phyloP scores from a whole-genome alignment of 2,888 invertebrate species.

The Dicranocentrus wangi region DNA sequence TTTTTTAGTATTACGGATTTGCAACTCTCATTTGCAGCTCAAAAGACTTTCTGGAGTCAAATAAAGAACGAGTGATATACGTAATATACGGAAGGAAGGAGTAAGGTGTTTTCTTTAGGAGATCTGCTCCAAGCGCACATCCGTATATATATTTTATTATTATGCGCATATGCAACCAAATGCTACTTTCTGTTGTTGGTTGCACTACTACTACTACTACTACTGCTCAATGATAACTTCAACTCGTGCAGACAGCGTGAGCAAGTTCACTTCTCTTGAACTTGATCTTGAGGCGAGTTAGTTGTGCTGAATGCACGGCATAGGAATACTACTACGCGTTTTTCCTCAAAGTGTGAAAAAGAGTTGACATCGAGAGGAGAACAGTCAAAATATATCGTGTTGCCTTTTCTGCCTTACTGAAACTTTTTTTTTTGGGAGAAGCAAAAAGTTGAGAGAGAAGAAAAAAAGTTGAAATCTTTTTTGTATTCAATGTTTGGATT shows the following conservation, averaged over 20 bases:
- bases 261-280: conserved; percentile 64
- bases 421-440: not conserved
- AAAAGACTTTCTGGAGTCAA: conserved; percentile 14
- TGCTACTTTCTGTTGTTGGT: conserved; percentile 11
- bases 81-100: not conserved
- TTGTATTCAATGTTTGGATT: not conserved
- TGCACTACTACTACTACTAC: conserved; percentile 30
- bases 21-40: conserved; percentile 48
- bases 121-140: conserved; percentile 45
- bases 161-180: conserved; percentile 50
- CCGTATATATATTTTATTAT: conserved; percentile 25
- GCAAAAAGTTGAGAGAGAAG: not conserved
- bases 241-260: too few species aligned
- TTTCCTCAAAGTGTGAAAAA: conserved; percentile 36
- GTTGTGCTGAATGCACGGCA: conserved; percentile 34
- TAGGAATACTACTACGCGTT: not conserved
- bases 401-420: conserved; percentile 7
- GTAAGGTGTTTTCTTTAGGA: conserved; percentile 61
- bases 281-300: conserved; percentile 63
- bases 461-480: too few species aligned
- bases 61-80: conserved; percentile 27
- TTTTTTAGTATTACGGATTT: conserved; percentile 46
- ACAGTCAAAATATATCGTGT: conserved; percentile 9
- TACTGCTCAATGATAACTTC: too few species aligned
- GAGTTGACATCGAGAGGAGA: conserved; percentile 35